Base-by-base conservation (phyloP, 35 echinoderm and acorn worm species). In the Anneissia japonica region DNA sequence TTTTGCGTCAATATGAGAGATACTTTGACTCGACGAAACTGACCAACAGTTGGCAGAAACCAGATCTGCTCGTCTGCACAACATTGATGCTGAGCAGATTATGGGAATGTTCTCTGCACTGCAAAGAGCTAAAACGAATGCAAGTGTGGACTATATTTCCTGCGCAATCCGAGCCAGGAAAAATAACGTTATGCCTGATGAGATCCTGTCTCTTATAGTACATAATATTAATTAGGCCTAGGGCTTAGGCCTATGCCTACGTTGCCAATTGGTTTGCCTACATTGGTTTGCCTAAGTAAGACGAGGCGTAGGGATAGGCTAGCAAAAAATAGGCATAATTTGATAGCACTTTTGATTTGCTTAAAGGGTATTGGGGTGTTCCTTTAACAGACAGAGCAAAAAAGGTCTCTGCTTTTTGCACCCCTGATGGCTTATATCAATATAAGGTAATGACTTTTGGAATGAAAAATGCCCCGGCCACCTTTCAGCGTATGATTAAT, bases 301-400 rank as follows among this genome's bases (percentile, higher is more conserved):
- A n/a, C n/a, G n/a, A n/a, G n/a, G n/a, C n/a, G n/a, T n/a, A n/a
- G n/a, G n/a, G n/a, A n/a, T n/a, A n/a, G n/a, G n/a, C n/a, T n/a
- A n/a, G n/a, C n/a, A n/a, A n/a, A n/a, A n/a, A n/a, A n/a, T n/a
- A 85, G 30, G 79, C 93, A 19, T 91, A 75, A 46, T 95, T 46
- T 86, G 86, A 85, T 11, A 91, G 30, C 73, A 95, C 83, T 38
- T 82, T 88, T 74, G 93, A 95, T 74, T 39, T 91, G 37, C 45
- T 88, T 3, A 95, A 95, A 33, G 85, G 93, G 38, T 95, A 95
- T 72, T 95, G 89, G 93, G 80, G 85, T 29, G 93, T 95, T 5
- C 93, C 88, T 29, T 30, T 94, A 32, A 88, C 93, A 16, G 84
- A 87, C 28, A 79, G 72, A 64, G 84, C 84, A n/a, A 90, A 84